Base-by-base conservation (phyloP, 2,888 invertebrate genomes). In the Amaurobius ferox region DNA sequence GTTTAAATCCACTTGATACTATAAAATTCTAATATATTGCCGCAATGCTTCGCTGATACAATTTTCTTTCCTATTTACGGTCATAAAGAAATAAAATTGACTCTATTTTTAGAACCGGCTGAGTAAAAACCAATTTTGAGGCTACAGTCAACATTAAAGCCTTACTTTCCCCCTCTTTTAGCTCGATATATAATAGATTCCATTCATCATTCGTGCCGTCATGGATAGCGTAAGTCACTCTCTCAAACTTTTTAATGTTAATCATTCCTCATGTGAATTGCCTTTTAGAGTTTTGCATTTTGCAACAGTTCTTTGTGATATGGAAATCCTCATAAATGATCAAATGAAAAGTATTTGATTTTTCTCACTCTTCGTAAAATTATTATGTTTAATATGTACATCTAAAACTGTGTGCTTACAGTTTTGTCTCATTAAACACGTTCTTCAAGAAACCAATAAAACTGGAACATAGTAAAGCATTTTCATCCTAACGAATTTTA, bases 91-190 rank as follows among this genome's bases (percentile, higher is more conserved):
- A 55, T 23, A 55, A 55, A 44, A 55, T 23, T 55, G 1, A 11
- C 55, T 23, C 55, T 62, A 44, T 79, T 79, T 71, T 71, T 29
- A 32, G 32, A 44, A 13, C 30, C 28, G 16, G 30, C 28, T 71
- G 44, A 29, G 71, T 79, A 44, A 64, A 64, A 79, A 64, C 44
- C 62, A 71, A 71, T 71, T 79, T 79, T 40, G 66, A 66, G 71
- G 79, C 44, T 40, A 77, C 26, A 64, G 16, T 70, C 70, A 9
- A 32, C 44, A 23, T 62, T 64, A 30, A 79, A 79, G 71, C 19
- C 30, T n/a, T 1, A 55, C 55, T 74, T 74, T 74, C 44, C 6
- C 44, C 6, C 28, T 66, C 68, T 68, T 44, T 28, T 11, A 19
- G 64, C 40, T 35, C 30, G 5, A 55, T 48, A 32, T 77, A 68